A percentile compares a stretch with the other conserved stretches of the same genome.
These are phyloP conservation scores for Paratilapia polleni DNA, from an alignment of 2,113 vertebrate genomes.

Conservation along the genomic window DNA sequence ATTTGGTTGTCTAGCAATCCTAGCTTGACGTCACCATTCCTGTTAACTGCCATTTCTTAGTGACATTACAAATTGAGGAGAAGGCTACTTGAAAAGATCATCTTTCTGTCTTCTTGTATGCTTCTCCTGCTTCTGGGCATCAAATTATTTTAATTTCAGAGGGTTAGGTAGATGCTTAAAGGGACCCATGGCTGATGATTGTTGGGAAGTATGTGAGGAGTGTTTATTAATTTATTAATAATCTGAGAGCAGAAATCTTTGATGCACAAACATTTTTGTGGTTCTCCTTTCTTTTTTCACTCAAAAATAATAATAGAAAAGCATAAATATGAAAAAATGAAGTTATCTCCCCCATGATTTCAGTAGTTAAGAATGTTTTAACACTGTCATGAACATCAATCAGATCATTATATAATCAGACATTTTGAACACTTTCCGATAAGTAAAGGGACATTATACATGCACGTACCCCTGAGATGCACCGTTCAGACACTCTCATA, in stretches of 20 bases:
- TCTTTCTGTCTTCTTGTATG: too few relatives aligned
- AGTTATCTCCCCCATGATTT: neutral
- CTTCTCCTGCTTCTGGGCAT: too few relatives aligned
- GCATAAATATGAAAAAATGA: neutral
- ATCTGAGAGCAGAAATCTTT: neutral
- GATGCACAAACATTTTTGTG: rapidly evolving
- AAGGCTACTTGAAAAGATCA: too few relatives aligned
- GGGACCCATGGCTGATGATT: too few relatives aligned
- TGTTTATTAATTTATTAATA: too few relatives aligned
- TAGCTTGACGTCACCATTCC: too few relatives aligned
- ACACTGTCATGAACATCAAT: neutral
- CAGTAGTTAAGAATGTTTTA: neutral
- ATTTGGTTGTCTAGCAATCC: too few relatives aligned
- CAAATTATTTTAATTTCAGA: too few relatives aligned
- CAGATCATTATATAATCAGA: neutral
- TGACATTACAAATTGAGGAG: too few relatives aligned
- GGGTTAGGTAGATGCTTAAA: too few relatives aligned
- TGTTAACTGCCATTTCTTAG: too few relatives aligned
- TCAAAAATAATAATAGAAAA: neutral
- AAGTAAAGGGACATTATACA: neutral
- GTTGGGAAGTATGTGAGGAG: too few relatives aligned
- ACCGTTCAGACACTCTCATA: neutral
- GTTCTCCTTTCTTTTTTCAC: neutral
- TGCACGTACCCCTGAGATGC: neutral
- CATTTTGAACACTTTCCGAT: neutral